A percentile compares a stretch with the other conserved stretches of the same genome.
phyloP scores from a whole-genome alignment of 2,888 invertebrate genomes.

The Camponotus fellah region DNA sequence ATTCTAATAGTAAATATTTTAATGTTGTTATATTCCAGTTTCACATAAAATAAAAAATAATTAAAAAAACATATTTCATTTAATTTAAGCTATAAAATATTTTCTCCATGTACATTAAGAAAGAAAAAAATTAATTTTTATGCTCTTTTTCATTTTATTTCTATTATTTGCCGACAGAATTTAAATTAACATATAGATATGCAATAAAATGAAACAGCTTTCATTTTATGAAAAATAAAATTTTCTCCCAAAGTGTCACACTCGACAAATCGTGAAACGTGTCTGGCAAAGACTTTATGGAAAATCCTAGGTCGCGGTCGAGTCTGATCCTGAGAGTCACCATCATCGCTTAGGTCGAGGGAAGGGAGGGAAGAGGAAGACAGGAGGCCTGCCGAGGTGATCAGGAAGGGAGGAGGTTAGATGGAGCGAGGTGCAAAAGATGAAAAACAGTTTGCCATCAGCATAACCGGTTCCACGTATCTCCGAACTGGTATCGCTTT shows the following conservation, averaged over 20 bases:
- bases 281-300: background rate
- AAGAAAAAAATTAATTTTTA: background rate
- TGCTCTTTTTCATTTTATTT: background rate
- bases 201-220: background rate
- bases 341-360: slow-evolving; percentile 34
- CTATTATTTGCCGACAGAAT: background rate
- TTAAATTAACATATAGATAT: background rate
- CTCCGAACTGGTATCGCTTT: slow-evolving; percentile 51
- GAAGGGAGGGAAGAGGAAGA: slow-evolving; percentile 11
- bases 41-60: too few relatives aligned
- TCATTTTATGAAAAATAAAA: background rate
- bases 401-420: slow-evolving; percentile 56
- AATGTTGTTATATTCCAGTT: too few relatives aligned
- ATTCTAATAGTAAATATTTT: too few relatives aligned
- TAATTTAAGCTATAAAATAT: too few relatives aligned
- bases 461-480: slow-evolving; percentile 81
- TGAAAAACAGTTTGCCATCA: slow-evolving; percentile 82
- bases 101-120: background rate
- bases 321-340: slow-evolving; percentile 44
- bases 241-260: background rate
- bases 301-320: slow-evolving; percentile 31
- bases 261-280: background rate
- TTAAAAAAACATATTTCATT: too few relatives aligned
- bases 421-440: slow-evolving; percentile 79
- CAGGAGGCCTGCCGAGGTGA: slow-evolving; percentile 32